Evolutionary conservation across 1,140 invertebrate species (phyloP).

Genomic region (Apis dorsata): DNA sequence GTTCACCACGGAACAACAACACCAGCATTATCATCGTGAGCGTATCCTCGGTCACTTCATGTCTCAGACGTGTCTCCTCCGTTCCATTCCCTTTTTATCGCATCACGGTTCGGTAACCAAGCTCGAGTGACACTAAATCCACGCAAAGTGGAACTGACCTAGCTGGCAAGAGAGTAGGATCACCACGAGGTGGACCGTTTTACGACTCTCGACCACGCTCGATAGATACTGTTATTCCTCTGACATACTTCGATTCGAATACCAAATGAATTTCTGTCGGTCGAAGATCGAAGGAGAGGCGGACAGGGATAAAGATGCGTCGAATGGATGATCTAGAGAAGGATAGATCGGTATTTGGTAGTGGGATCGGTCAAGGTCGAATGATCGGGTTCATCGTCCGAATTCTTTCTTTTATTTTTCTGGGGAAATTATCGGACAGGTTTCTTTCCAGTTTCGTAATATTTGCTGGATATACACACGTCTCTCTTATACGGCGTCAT

Average conservation of each 20-base stretch:
- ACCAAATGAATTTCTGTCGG: slow-evolving; percentile 55
- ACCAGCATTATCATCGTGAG: neutral
- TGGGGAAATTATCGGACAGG: neutral
- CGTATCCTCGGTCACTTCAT: neutral
- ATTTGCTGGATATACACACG: neutral
- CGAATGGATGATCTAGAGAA: neutral
- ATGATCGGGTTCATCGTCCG: neutral
- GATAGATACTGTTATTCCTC: slow-evolving; percentile 70
- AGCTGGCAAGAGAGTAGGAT: slow-evolving; percentile 57
- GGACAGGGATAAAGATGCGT: slow-evolving; percentile 52
- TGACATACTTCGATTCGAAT: slow-evolving; percentile 71
- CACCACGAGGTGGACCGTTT: slow-evolving; percentile 63
- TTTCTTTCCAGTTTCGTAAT: neutral
- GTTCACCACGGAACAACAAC: neutral
- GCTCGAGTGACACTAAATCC: slow-evolving; percentile 40
- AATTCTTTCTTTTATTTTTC: neutral
- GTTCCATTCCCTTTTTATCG: neutral
- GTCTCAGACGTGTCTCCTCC: neutral
- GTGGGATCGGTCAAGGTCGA: slow-evolving; percentile 5
- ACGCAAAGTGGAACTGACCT: slow-evolving; percentile 65
- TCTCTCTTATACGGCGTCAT: neutral
- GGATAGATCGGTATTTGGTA: neutral
- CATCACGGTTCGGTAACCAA: neutral
- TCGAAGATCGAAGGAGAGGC: neutral
- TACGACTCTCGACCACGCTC: slow-evolving; percentile 49